These are phyloP conservation scores for Sebastes minor DNA, from an alignment of 2,797 vertebrate species.

Conservation along the genomic window DNA sequence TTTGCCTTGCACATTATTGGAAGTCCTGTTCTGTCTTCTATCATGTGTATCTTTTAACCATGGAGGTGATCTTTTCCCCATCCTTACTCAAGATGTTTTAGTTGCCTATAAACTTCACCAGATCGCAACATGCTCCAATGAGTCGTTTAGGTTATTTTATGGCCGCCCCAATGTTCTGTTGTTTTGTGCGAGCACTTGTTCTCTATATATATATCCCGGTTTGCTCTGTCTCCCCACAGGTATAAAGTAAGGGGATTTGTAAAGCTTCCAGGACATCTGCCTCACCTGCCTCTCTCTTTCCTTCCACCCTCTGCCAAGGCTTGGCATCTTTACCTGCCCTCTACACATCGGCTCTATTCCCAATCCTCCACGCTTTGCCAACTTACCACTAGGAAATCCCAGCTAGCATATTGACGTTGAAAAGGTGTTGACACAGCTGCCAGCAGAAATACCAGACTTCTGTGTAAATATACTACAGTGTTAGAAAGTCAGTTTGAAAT, in stretches of 20 bases:
- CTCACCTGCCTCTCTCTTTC: neutral
- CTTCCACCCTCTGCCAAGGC: neutral
- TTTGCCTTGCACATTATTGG: too few species aligned
- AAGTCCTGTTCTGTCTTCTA: neutral
- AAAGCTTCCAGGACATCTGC: constrained; percentile 19
- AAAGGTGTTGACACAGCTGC: constrained; percentile 33
- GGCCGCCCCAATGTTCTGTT: neutral
- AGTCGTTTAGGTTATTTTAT: neutral
- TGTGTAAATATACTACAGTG: neutral
- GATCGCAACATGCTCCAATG: neutral
- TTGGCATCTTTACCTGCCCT: constrained; percentile 23
- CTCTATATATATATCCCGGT: neutral
- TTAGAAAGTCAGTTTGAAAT: neutral
- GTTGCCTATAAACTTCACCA: neutral
- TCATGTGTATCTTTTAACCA: neutral
- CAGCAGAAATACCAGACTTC: neutral
- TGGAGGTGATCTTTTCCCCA: neutral
- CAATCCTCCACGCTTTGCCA: constrained; percentile 6
- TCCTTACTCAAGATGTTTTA: neutral
- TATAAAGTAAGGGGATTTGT: neutral
- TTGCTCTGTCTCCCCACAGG: neutral
- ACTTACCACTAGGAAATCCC: constrained; percentile 2
- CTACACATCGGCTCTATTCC: neutral
- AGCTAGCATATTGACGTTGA: neutral
- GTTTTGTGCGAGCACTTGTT: neutral